A percentile compares a stretch with the other conserved stretches of the same genome.
These are phyloP conservation scores for Xenus cinereus DNA, from an alignment of 2,113 vertebrate genomes.

Conservation along the genomic window DNA sequence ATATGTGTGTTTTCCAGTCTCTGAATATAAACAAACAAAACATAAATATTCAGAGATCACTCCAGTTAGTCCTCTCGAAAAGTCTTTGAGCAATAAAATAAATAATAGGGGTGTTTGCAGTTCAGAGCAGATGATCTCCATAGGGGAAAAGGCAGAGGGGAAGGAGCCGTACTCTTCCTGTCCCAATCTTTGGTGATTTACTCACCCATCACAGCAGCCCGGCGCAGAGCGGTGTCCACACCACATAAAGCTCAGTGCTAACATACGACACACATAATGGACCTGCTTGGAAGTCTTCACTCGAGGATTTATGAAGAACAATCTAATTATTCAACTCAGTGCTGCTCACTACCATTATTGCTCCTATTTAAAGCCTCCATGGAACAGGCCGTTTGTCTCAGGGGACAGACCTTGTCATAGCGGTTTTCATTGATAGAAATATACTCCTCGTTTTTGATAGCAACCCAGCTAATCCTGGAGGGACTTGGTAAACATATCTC, in stretches of 20 bases:
- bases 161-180: background rate
- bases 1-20: conserved; percentile 38
- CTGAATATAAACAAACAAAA: conserved; percentile 65
- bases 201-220: conserved; percentile 1
- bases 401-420: conserved; percentile 68
- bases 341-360: conserved; percentile 62
- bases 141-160: background rate
- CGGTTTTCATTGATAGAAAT: conserved; percentile 55
- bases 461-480: conserved; percentile 27
- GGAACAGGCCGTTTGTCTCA: conserved; percentile 70
- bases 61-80: background rate
- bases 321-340: conserved; percentile 69
- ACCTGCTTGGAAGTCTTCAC: conserved; percentile 56
- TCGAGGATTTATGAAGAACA: conserved; percentile 68
- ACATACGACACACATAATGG: conserved; percentile 52
- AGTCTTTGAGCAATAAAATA: conserved; percentile 29
- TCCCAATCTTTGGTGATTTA: conserved; percentile 27
- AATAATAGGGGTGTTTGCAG: background rate
- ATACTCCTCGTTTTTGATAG: conserved; percentile 35
- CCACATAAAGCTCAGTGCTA: conserved; percentile 41
- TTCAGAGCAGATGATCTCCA: background rate
- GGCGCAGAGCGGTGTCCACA: conserved; percentile 36
- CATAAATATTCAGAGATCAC: conserved; percentile 34
- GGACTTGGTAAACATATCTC: conserved; percentile 54
- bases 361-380: conserved; percentile 61